phyloP scores from a whole-genome alignment of 1,140 invertebrate species.

The Drosophila ananassae region DNA sequence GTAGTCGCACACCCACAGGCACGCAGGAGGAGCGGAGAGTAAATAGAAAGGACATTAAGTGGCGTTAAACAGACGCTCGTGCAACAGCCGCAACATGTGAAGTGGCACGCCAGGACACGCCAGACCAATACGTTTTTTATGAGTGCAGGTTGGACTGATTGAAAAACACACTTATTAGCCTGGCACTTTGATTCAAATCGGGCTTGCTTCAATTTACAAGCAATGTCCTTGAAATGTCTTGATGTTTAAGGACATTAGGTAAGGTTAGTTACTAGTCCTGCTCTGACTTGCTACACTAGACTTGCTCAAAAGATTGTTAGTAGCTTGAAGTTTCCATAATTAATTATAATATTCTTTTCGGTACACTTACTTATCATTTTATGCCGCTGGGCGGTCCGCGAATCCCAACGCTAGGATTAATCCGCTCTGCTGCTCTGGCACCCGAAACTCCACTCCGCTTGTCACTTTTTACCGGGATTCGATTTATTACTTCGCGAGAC shows the following conservation, averaged over 20 bases:
- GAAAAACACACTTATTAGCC: constrained; percentile 13
- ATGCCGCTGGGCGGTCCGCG: constrained; percentile 72
- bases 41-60: constrained; percentile 81
- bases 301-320: no score
- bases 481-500: constrained; percentile 29
- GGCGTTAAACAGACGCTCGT: constrained; percentile 70
- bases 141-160: not conserved
- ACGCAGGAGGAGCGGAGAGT: constrained; percentile 38
- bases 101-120: constrained; percentile 23
- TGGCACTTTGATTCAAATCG: not conserved
- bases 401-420: constrained; percentile 70
- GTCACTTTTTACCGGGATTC: constrained; percentile 11
- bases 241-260: no score
- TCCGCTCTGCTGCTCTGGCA: constrained; percentile 44
- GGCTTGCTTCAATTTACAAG: not conserved
- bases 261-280: no score
- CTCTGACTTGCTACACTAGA: no score
- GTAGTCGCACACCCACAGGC: constrained; percentile 1
- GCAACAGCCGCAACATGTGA: constrained; percentile 58
- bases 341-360: not conserved
- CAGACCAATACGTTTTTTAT: constrained; percentile 9
- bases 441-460: constrained; percentile 19
- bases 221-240: not conserved
- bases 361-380: constrained; percentile 78
- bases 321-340: not conserved